Conservation (phyloP, 1,140 invertebrate species). For the Laupala kohalensis region DNA sequence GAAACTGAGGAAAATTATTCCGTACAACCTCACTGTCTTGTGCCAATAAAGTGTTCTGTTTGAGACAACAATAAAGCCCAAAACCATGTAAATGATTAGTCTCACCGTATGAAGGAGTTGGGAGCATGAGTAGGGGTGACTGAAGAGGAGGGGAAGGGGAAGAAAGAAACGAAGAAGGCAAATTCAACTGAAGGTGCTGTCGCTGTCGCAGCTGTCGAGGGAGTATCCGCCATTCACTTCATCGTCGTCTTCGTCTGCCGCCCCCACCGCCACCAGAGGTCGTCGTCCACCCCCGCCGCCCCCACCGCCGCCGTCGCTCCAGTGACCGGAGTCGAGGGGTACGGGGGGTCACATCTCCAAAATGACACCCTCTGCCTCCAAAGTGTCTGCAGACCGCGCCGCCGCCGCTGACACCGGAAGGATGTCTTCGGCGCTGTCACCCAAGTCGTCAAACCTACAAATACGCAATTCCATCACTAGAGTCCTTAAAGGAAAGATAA, state of each 20-base stretch:
- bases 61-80: too few relatives aligned
- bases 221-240: background rate
- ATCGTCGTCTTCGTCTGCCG: background rate
- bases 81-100: too few relatives aligned
- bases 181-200: background rate
- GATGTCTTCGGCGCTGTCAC: slow-evolving; percentile 9
- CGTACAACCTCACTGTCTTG: too few relatives aligned
- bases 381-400: slow-evolving; percentile 2
- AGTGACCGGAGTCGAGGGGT: slow-evolving; percentile 1
- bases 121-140: too few relatives aligned
- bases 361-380: slow-evolving; percentile 12
- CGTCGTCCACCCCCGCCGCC: background rate
- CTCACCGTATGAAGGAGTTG: too few relatives aligned
- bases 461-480: too few relatives aligned
- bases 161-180: too few relatives aligned
- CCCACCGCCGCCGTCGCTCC: background rate
- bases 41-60: too few relatives aligned
- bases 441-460: slow-evolving; percentile 12
- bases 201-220: background rate
- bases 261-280: too few relatives aligned
- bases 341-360: slow-evolving; percentile 13
- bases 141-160: too few relatives aligned
- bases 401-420: slow-evolving; percentile 4
- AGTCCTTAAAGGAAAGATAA: background rate
- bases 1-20: too few relatives aligned